Evolutionary conservation across 2,113 vertebrate species (phyloP), one percentile per base, ranked within the genome.

Genomic region (Zingel zingel): DNA sequence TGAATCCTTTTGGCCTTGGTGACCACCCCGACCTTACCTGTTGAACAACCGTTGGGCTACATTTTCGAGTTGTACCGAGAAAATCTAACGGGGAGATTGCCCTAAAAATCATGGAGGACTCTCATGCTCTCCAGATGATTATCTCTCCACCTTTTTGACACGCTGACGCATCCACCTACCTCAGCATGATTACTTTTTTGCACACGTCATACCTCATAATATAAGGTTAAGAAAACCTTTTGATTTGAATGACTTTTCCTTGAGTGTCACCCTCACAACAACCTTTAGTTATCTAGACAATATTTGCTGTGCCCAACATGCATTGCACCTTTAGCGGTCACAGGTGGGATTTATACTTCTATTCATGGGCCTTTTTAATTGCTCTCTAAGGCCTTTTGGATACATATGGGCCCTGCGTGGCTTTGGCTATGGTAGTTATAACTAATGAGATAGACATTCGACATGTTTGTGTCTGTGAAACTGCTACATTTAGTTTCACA

Each of bases 351-450:
- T 45, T n/a, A 25, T 18, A 62, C 36, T 43, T 56, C 3, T 75
- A 21, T 69, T 56, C 33, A 23, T 5, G 15, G 39, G 39, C 9
- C 11, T 81, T 43, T 61, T 53, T 21, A 75, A 69, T 81, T 77
- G 18, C 64, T 47, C 56, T 50, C 68, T 53, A 21, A 67, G 58
- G 76, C 43, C 21, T 78, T 61, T 74, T 27, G 0, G 54, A 77
- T 23, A 13, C 9, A 6, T 33, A 33, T 4, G 18, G 13, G 30
- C 3, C 21, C 58, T 43, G 39, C 2, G 14, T 43, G 65, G 18
- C 66, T 63, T 50, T 16, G 2, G 6, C 21, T 16, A 0, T 56
- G 23, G 18, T 43, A 18, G 62, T 53, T 65, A 11, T 2, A 21
- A 27, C 54, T 33, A 53, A 53, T 53, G 43, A 54, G 11, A n/a